Percentiles rank a stretch among this genome's conserved stretches.
phyloP scores from a whole-genome alignment of 2,797 vertebrate genomes.

The Sebastolobus alascanus region DNA sequence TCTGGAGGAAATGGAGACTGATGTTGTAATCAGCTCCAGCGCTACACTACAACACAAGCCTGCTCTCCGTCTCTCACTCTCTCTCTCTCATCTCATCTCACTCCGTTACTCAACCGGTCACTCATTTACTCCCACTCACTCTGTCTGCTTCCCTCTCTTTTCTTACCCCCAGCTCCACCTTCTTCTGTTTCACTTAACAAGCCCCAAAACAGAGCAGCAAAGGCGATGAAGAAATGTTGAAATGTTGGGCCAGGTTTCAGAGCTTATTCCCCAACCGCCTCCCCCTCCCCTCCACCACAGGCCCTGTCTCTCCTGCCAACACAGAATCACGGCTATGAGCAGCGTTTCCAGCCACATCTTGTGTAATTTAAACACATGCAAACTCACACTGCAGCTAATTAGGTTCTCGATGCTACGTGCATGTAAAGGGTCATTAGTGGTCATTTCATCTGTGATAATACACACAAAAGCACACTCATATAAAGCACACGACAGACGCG shows the following conservation, averaged over 20 bases:
- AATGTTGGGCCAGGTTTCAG: slow-evolving; percentile 50
- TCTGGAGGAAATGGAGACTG: not conserved
- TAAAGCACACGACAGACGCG: slow-evolving; percentile 24
- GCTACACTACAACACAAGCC: not conserved
- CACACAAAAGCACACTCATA: not conserved
- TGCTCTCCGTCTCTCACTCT: not conserved
- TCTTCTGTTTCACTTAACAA: slow-evolving; percentile 60
- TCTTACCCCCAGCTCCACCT: slow-evolving; percentile 37
- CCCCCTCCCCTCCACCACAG: slow-evolving; percentile 33
- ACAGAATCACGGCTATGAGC: slow-evolving; percentile 19
- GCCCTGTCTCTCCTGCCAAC: slow-evolving; percentile 41
- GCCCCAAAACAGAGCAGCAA: slow-evolving; percentile 44
- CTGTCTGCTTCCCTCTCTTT: slow-evolving; percentile 27
- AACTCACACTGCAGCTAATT: slow-evolving; percentile 27
- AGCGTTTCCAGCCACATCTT: slow-evolving; percentile 17
- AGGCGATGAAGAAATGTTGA: slow-evolving; percentile 62
- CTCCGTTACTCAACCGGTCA: slow-evolving; percentile 39
- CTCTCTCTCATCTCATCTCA: slow-evolving; percentile 11
- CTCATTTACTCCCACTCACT: slow-evolving; percentile 40
- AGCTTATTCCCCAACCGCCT: slow-evolving; percentile 10
- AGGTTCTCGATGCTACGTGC: not conserved
- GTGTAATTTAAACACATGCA: slow-evolving; percentile 28
- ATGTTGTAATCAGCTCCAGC: slow-evolving; percentile 43
- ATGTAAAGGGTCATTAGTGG: slow-evolving; percentile 22
- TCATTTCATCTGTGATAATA: slow-evolving; percentile 25